These are phyloP conservation scores for Marronus borbonicus DNA, from an alignment of 2,888 invertebrate genomes.

Conservation along the genomic window DNA sequence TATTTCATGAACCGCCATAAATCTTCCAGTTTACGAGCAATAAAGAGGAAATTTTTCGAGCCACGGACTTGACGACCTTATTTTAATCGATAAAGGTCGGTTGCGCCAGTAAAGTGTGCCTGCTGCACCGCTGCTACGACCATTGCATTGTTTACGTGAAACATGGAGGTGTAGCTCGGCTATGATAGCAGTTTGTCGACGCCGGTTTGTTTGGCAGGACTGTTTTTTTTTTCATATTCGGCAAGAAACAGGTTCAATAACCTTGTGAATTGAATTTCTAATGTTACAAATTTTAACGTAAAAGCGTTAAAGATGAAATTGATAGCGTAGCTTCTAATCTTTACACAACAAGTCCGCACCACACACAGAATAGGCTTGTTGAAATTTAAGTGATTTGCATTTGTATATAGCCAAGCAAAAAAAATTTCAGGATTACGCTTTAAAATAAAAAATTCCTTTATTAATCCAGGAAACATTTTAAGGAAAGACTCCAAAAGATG, in stretches of 20 bases:
- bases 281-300: not conserved
- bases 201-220: slow-evolving; percentile 21
- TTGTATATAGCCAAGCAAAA: too few relatives aligned
- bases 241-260: not conserved
- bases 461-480: too few relatives aligned
- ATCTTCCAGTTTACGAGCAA: slow-evolving; percentile 45
- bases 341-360: too few relatives aligned
- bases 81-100: slow-evolving; percentile 47
- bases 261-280: slow-evolving; percentile 1
- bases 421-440: too few relatives aligned
- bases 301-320: not conserved
- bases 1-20: slow-evolving; percentile 36
- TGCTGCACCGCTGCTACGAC: not conserved
- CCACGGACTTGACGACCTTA: slow-evolving; percentile 40
- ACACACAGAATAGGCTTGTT: too few relatives aligned
- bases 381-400: too few relatives aligned
- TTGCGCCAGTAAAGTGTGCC: slow-evolving; percentile 13
- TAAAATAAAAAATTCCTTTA: too few relatives aligned
- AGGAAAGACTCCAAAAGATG: too few relatives aligned
- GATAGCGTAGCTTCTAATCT: too few relatives aligned
- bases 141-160: slow-evolving; percentile 32
- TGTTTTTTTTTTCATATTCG: slow-evolving; percentile 3
- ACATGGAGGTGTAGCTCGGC: not conserved
- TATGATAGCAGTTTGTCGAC: slow-evolving; percentile 30
- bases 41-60: slow-evolving; percentile 39